Base-by-base conservation (phyloP, 2,113 vertebrate species). In the Pandion haliaetus region DNA sequence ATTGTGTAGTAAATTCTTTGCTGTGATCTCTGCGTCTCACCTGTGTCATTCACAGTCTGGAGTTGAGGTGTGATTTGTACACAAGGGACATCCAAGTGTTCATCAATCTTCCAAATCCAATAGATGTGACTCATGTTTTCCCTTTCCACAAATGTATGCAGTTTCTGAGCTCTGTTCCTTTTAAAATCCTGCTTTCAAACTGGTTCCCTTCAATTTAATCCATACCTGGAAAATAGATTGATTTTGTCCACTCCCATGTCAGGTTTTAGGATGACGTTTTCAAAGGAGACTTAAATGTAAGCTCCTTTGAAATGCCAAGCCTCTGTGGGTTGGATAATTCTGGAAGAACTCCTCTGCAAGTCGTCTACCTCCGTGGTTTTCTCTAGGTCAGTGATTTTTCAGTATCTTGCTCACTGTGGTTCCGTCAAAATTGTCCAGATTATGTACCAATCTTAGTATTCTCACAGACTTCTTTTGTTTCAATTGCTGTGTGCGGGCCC, bases 251-350 rank as follows among this genome's bases (percentile, higher is more conserved):
- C 12, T 88, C 65, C 63, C 34, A 3, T 59, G 44, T 94, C 83
- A 91, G 50, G 25, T 81, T 95, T 82, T 89, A 82, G 61, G 70
- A 72, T 95, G 80, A 36, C 47, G 47, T 95, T 92, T 95, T 93
- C 80, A 87, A 86, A 84, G 81, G 45, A 81, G 50, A 59, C 65
- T 93, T 62, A 86, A 86, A 49, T 58, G 6, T 74, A 93, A 81
- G 55, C 50, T 74, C 32, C 49, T 90, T 93, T 84, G 47, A 91
- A 96, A 95, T 86, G 45, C 62, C 69, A 67, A 58, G 23, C 19
- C 44, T 94, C 42, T 71, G 31, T 59, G 28, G 69, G 36, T 9
- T 79, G 49, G 57, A 3, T 86, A 82, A 80, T 79, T 93, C 71
- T 44, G 9, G 26, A 74, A 63, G 73, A 76, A 38, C 31, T 67